These are phyloP conservation scores for Geotrypetes seraphini DNA, from an alignment of 2,797 vertebrate species.

Conservation along the genomic window DNA sequence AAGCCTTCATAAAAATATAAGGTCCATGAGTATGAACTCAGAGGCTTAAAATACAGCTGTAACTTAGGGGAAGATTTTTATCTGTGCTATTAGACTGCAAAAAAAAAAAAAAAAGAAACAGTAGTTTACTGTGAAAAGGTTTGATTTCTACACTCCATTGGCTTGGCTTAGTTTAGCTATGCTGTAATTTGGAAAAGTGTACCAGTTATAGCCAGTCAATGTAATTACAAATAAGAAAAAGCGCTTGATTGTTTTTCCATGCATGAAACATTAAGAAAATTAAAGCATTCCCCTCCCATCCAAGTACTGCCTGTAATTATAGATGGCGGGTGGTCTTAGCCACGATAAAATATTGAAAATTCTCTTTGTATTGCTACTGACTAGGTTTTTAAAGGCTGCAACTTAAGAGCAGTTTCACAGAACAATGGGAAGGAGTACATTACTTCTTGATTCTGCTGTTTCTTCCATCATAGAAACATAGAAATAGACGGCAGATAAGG, in stretches of 20 bases:
- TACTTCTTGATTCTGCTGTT: constrained; percentile 11
- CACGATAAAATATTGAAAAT: constrained; percentile 33
- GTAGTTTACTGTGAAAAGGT: constrained; percentile 15
- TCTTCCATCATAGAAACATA: constrained; percentile 30
- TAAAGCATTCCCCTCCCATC: constrained; percentile 34
- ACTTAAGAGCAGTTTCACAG: constrained; percentile 32
- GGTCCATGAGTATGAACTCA: constrained; percentile 13
- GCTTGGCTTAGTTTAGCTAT: constrained; percentile 24
- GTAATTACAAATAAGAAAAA: constrained; percentile 40
- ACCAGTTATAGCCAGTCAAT: constrained; percentile 22
- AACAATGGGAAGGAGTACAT: constrained; percentile 15
- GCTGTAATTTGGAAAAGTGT: constrained; percentile 47
- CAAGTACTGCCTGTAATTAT: constrained; percentile 46
- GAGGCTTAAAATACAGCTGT: constrained; percentile 14
- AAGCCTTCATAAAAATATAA: constrained; percentile 36
- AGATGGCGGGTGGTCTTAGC: constrained; percentile 31
- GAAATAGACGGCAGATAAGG: too few species aligned
- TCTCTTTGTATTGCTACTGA: constrained; percentile 23
- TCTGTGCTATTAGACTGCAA: constrained; percentile 12
- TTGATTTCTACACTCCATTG: constrained; percentile 29
- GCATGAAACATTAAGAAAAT: constrained; percentile 51
- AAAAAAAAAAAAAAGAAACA: constrained; percentile 23
- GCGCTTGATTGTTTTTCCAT: constrained; percentile 47
- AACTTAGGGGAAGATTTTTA: constrained; percentile 18
- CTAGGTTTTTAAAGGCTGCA: constrained; percentile 30